Conservation (phyloP, 2,797 vertebrate species). For the Cottoperca gobio region DNA sequence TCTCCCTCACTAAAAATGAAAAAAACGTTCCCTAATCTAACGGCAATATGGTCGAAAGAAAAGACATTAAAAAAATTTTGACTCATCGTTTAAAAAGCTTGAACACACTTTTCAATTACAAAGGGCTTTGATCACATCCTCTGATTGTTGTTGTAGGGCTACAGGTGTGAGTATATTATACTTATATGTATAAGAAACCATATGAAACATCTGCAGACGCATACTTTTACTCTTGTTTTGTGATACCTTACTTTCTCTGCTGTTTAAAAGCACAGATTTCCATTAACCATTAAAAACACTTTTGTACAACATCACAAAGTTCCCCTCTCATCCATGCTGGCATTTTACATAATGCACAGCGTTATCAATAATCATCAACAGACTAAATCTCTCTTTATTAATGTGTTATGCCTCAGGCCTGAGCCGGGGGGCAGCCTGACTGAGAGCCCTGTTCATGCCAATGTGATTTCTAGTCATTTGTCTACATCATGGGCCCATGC, state of each 20-base stretch:
- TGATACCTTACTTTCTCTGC: background rate
- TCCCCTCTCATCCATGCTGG: constrained; percentile 60
- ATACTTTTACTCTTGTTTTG: background rate
- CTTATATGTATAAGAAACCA: background rate
- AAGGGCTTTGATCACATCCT: background rate
- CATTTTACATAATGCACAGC: constrained; percentile 65
- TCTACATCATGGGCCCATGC: constrained; percentile 78
- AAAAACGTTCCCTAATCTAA: background rate
- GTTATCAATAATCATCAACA: constrained; percentile 75
- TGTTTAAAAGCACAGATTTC: constrained; percentile 14
- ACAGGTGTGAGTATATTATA: no score
- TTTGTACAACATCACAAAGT: constrained; percentile 34
- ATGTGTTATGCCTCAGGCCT: constrained; percentile 64
- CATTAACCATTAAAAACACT: constrained; percentile 37
- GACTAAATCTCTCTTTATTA: constrained; percentile 71
- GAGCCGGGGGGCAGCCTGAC: constrained; percentile 61
- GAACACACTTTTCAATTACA: background rate
- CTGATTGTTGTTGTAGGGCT: background rate
- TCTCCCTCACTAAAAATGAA: background rate
- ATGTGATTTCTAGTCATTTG: constrained; percentile 80
- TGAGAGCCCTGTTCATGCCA: constrained; percentile 69
- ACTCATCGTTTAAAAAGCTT: background rate
- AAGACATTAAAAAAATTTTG: background rate
- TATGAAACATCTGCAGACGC: background rate
- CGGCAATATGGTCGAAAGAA: background rate